These are phyloP conservation scores for Ataeniobius toweri DNA, from an alignment of 2,797 vertebrate genomes.

Conservation along the genomic window DNA sequence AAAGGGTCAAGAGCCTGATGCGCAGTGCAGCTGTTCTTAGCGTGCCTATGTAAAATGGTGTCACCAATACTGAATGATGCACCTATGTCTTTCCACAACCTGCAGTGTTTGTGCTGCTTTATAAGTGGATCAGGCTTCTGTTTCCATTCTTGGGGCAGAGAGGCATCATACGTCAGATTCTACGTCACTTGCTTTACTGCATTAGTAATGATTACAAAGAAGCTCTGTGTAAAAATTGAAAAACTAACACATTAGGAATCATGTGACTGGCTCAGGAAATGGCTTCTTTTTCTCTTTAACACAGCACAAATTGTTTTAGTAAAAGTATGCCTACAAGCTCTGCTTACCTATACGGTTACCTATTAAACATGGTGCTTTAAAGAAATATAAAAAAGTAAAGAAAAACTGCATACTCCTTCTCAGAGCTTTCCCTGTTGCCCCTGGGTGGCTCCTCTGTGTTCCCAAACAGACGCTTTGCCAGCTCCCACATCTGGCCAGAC, in stretches of 20 bases:
- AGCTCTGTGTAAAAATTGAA: conserved; percentile 62
- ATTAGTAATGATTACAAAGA: conserved; percentile 67
- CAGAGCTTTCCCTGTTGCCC: conserved; percentile 55
- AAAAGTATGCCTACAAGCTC: conserved; percentile 66
- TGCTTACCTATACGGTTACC: conserved; percentile 57
- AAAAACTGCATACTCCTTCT: conserved; percentile 41
- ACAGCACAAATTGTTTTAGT: conserved; percentile 72
- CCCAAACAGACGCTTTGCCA: conserved; percentile 51
- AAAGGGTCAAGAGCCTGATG: conserved; percentile 62
- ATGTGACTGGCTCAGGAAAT: conserved; percentile 70
- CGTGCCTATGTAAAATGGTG: conserved; percentile 54
- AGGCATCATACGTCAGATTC: conserved; percentile 26
- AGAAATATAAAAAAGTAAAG: conserved; percentile 57
- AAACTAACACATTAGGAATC: conserved; percentile 67
- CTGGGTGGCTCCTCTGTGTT: conserved; percentile 57
- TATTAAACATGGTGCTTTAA: conserved; percentile 32
- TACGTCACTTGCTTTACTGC: conserved; percentile 34
- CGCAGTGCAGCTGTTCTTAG: conserved; percentile 18
- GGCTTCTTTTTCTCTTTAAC: conserved; percentile 66
- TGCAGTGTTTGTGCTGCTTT: conserved; percentile 25
- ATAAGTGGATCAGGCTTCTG: conserved; percentile 27
- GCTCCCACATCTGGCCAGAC: conserved; percentile 79
- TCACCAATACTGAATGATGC: conserved; percentile 9
- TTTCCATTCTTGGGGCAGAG: conserved; percentile 27
- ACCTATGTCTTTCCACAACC: conserved; percentile 30